phyloP scores from a whole-genome alignment of 1,140 invertebrate genomes.

The Dinoponera quadriceps region DNA sequence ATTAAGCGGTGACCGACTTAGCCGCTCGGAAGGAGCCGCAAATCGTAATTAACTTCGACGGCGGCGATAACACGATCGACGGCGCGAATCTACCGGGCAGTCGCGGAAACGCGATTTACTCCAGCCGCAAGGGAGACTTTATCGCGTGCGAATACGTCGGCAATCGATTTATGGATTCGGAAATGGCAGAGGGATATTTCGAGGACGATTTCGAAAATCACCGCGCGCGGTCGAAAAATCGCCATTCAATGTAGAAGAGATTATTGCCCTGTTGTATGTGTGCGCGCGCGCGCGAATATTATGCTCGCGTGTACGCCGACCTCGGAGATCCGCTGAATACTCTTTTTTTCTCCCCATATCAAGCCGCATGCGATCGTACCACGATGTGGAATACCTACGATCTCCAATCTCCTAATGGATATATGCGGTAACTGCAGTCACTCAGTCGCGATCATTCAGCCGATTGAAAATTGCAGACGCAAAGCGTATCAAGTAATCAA shows the following conservation, averaged over 20 bases:
- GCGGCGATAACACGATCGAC: slow-evolving; percentile 20
- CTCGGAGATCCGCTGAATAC: neutral
- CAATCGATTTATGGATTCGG: slow-evolving; percentile 10
- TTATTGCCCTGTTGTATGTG: neutral
- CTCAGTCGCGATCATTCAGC: slow-evolving; percentile 39
- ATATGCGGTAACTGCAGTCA: slow-evolving; percentile 27
- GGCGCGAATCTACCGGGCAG: neutral
- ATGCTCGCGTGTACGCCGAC: neutral
- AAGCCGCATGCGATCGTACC: slow-evolving; percentile 15
- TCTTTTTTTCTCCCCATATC: slow-evolving; percentile 7
- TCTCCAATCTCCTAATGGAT: slow-evolving; percentile 66
- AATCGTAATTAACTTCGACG: slow-evolving; percentile 42
- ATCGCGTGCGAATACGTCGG: neutral
- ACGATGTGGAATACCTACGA: slow-evolving; percentile 47
- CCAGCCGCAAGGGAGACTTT: neutral
- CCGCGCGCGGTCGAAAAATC: slow-evolving; percentile 14
- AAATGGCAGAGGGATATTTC: neutral
- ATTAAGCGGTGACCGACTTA: slow-evolving; percentile 26
- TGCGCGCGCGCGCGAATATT: neutral
- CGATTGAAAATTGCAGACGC: slow-evolving; percentile 53
- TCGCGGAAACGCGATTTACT: neutral
- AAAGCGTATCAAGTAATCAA: slow-evolving; percentile 53
- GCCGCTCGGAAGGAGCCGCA: neutral
- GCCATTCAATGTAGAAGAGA: neutral
- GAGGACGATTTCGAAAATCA: neutral